Conservation (phyloP, 2,113 vertebrate species). For the Coracopsis vasa region DNA sequence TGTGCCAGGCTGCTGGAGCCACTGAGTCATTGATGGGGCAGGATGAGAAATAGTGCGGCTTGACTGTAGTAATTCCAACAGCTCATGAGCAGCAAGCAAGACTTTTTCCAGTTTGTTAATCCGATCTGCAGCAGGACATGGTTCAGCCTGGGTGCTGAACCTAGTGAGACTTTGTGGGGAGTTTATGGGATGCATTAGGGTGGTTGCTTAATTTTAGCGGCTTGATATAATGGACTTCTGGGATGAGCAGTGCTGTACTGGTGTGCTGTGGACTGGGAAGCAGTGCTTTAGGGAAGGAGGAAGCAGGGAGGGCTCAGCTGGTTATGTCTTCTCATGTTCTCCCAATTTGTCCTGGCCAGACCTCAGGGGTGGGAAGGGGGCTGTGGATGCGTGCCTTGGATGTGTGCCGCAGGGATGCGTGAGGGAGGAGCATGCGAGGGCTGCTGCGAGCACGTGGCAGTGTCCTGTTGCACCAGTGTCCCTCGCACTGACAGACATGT, state of each 20-base stretch:
- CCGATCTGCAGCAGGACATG: not conserved
- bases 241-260: not conserved
- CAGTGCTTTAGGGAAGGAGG: not conserved
- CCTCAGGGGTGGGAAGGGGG: not conserved
- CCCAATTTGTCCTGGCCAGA: not conserved
- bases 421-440: not conserved
- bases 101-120: fast-evolving
- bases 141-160: not conserved
- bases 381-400: not conserved
- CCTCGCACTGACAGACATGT: not conserved
- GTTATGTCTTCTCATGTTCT: not conserved
- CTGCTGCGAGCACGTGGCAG: not conserved
- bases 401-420: fast-evolving
- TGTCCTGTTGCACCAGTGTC: not conserved
- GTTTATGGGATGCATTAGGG: not conserved
- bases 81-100: not conserved
- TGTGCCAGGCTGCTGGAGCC: not conserved
- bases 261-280: not conserved
- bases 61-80: not conserved
- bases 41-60: not conserved
- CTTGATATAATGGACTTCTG: not conserved
- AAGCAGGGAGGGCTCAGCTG: not conserved
- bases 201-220: not conserved
- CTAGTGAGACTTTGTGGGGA: not conserved
- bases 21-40: not conserved